Evolutionary conservation across 2,888 invertebrate species (phyloP).

Genomic region (Thysanoteuthis rhombus): DNA sequence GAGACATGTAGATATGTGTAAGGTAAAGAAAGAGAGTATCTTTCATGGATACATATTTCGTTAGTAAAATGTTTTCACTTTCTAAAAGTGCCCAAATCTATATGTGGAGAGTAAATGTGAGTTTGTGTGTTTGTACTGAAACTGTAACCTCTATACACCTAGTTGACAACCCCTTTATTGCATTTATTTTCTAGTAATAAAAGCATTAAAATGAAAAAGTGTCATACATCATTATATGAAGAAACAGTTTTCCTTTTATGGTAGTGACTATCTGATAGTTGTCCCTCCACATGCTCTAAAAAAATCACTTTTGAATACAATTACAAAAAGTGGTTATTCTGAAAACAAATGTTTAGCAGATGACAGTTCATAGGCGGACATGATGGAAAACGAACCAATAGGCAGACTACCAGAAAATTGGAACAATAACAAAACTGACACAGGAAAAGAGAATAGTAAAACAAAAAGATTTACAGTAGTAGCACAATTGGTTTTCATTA

Average conservation of each 20-base stretch:
- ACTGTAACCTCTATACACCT: too few species aligned
- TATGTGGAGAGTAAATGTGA: too few species aligned
- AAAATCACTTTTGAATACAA: not conserved
- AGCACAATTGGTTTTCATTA: not conserved
- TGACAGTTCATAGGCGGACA: not conserved
- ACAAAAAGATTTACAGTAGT: not conserved
- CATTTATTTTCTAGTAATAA: too few species aligned
- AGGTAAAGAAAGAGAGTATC: too few species aligned
- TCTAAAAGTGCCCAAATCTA: too few species aligned
- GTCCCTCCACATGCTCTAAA: not conserved
- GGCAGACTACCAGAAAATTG: not conserved
- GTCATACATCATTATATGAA: not conserved
- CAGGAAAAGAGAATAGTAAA: not conserved
- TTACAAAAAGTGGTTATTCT: not conserved
- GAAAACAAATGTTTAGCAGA: not conserved
- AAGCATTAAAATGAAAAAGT: not conserved
- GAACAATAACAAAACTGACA: not conserved
- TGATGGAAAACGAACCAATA: not conserved
- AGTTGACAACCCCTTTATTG: too few species aligned
- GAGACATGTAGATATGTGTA: too few species aligned
- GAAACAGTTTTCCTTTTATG: not conserved
- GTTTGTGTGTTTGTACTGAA: too few species aligned
- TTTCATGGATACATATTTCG: too few species aligned
- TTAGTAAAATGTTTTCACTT: too few species aligned
- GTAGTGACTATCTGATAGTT: not conserved